Evolutionary conservation across 2,888 invertebrate genomes (phyloP).

Genomic region (Eilema griseolum): DNA sequence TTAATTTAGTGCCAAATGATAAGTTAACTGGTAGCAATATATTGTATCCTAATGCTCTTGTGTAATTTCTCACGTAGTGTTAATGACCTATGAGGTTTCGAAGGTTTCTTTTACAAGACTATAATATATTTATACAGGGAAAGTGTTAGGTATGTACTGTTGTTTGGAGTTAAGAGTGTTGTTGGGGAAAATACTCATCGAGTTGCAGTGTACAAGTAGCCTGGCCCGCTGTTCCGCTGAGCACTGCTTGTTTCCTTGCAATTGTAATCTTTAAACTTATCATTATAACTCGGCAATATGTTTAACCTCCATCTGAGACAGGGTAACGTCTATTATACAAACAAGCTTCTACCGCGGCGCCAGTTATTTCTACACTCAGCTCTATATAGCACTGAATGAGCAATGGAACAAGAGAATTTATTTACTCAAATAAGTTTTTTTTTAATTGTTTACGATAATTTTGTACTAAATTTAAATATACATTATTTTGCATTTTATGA

Average conservation of each 20-base stretch:
- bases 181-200: slow-evolving; percentile 85
- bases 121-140: slow-evolving; percentile 87
- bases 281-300: neutral
- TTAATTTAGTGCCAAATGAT: slow-evolving; percentile 88
- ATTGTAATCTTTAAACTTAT: neutral
- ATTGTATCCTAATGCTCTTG: slow-evolving; percentile 85
- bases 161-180: slow-evolving; percentile 83
- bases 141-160: slow-evolving; percentile 85
- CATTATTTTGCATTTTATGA: slow-evolving; percentile 85
- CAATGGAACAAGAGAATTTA: slow-evolving; percentile 87
- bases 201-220: slow-evolving; percentile 81
- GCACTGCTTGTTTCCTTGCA: slow-evolving; percentile 34
- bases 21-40: slow-evolving; percentile 87
- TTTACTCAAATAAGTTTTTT: slow-evolving; percentile 86
- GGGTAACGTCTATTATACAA: slow-evolving; percentile 51
- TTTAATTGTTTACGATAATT: slow-evolving; percentile 79
- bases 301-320: slow-evolving; percentile 50
- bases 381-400: slow-evolving; percentile 82
- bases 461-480: slow-evolving; percentile 81
- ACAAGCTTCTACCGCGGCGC: slow-evolving; percentile 44
- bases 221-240: slow-evolving; percentile 44
- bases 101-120: slow-evolving; percentile 87
- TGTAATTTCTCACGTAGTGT: slow-evolving; percentile 85
- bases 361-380: slow-evolving; percentile 83
- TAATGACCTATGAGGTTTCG: slow-evolving; percentile 85